Evolutionary conservation across 2,797 vertebrate genomes (phyloP), one percentile per base, ranked within the genome.

Genomic region (Catostomus latipinnis): DNA sequence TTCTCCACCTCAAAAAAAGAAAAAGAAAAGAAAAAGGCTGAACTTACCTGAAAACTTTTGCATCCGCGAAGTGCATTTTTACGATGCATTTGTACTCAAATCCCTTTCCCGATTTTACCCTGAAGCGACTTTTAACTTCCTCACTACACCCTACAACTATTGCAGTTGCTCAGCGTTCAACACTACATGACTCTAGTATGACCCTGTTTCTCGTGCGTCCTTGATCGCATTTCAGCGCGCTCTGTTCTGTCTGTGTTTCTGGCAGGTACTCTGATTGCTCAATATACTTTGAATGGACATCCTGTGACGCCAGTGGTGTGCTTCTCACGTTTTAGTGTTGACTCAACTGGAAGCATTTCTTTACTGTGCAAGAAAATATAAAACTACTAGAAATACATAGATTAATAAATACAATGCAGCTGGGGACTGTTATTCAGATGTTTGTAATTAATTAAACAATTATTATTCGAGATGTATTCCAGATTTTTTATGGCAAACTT

Each of bases 41-140:
- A 14, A 57, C 18, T 74, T 67, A 76, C 74, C 74, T 68, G 74
- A 16, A 76, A 76, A 76, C 46, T 11, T 50, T 58, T 76, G 74
- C 53, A 67, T 76, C 65, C 63, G 53, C 63, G 68, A 56, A 1
- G 5, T 22, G 62, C 52, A 76, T 76, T 58, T 76, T 68, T 50
- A 68, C 12, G 18, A 34, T 14, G 63, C 74, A 60, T 67, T 34
- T 67, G 12, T 50, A 34, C 11, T 45, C 16, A 65, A 65, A 50
- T 76, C 52, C 6, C 14, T 56, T n/a, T 14, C 7, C 2, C 14
- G 14, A 58, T 58, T 8, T 58, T 11, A 18, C 7, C 3, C 56
- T 57, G 7, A 57, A 57, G n/a, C 6, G 34, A 8, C 7, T 48
- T 57, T 48, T 43, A 34, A 8, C 14, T 43, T 76, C 1, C 54